Base-by-base conservation (phyloP, 2,797 vertebrate genomes). In the Poliocrania exsul region DNA sequence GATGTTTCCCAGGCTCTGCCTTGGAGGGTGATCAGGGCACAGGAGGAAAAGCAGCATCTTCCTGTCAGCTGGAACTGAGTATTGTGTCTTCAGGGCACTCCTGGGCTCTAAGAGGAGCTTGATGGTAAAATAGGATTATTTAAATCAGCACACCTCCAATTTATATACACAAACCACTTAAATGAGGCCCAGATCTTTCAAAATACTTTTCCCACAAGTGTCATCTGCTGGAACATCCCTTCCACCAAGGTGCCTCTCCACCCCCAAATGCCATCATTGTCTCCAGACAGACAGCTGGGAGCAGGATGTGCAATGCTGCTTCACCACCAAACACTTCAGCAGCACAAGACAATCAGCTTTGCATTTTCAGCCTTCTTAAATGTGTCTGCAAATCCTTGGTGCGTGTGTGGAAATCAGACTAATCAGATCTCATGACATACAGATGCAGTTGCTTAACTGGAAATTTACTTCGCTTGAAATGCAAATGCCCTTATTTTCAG, bases 271-370 rank as follows among this genome's bases (percentile, higher is more conserved):
- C 20, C 61, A 2, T 3, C 18, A 20, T 35, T 57, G 33, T 53
- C 46, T 87, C 61, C 33, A n/a, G 37, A 38, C 20, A 60, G 81
- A 40, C 61, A 78, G 38, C 12, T 69, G 72, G 54, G 38, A 51
- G 61, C 1, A 42, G 51, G 8, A 2, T 17, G 5, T 20, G 40
- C 24, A 73, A n/a, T 28, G 60, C 66, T 47, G 24, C 71, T 14
- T 58, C 51, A 50, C 6, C 51, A 5, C 3, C 1, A 82, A 91
- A 73, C 71, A 23, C 72, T 66, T 75, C 14, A 77, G 79, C 53
- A 71, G 69, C 81, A 53, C 56, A 54, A 56, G 56, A 66, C 58
- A 83, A 95, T 58, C 84, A 78, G 84, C 81, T 96, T 94, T 87
- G 60, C 51, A 46, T 66, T 56, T 73, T 16, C 51, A 77, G 58